Base-by-base conservation (phyloP, 2,888 invertebrate species). In the Trichopoda pennipes region DNA sequence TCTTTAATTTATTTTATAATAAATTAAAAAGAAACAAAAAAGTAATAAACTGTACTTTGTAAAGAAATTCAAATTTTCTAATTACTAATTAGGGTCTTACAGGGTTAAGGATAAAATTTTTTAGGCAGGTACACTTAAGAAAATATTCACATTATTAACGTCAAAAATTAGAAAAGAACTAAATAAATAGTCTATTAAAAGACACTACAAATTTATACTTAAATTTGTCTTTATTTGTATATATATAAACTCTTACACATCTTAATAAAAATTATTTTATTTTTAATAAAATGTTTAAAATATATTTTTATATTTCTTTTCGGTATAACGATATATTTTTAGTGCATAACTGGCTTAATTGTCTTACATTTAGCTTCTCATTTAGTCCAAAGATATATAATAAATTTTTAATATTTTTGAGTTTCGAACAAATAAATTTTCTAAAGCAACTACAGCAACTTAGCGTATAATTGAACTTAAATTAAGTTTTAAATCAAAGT, bases 371-470 rank as follows among this genome's bases (percentile, higher is more conserved):
- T 47, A 70, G 21, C 76, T 75, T 61, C 53, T 32, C 17, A 56
- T 47, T 75, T 64, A 12, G 66, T 53, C 23, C 21, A 61, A 55
- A 55, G 2, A 28, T 38, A 44, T 23, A 53, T 64, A 10, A 51
- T 28, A 51, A 47, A 21, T 16, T 23, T 28, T 21, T 32, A 9
- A 17, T n/a, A n/a, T n/a, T 63, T 38, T 19, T 28, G 28, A 32
- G 56, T 38, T 38, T 38, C 61, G 44, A 42, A 8, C 1, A 61
- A 68, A 58, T 21, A 10, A 53, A 58, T 68, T 17, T 38, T 35
- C 53, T 19, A 51, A 66, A 47, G 63, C 63, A 17, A 44, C 82
- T 79, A 82, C 79, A 58, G 82, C 82, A 82, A 82, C 68, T 61
- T 38, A 82, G 51, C 8, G 3, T 3, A 1, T 21, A 72, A 72